Conservation (phyloP, 1,140 invertebrate genomes). For the Metopolophium dirhodum region DNA sequence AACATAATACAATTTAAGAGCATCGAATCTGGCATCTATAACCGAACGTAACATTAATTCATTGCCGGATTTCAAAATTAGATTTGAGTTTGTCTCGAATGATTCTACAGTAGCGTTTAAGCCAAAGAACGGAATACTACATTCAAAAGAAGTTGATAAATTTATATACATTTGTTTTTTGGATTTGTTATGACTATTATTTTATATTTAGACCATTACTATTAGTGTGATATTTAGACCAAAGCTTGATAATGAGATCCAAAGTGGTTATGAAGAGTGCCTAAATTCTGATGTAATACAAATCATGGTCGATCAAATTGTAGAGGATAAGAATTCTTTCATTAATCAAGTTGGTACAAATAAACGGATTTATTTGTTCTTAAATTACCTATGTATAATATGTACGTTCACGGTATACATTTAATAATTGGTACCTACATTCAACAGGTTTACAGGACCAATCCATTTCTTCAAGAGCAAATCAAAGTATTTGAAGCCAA, state of each 20-base stretch:
- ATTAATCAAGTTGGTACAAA: slow-evolving; percentile 12
- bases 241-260: neutral
- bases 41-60: neutral
- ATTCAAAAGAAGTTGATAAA: slow-evolving; percentile 36
- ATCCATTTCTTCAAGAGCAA: neutral
- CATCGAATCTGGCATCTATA: slow-evolving; percentile 4
- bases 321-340: neutral
- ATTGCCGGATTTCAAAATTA: slow-evolving; percentile 27
- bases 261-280: neutral
- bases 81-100: slow-evolving; percentile 27
- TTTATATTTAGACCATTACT: neutral
- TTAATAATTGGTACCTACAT: neutral
- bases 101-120: slow-evolving; percentile 32
- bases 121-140: slow-evolving; percentile 28
- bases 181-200: neutral
- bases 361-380: neutral
- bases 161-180: neutral
- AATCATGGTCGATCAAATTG: neutral
- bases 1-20: slow-evolving; percentile 1
- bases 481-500: neutral
- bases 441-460: neutral
- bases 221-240: neutral
- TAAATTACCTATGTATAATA: neutral
- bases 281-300: neutral
- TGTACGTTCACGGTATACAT: neutral